A percentile compares a stretch with the other conserved stretches of the same genome.
Conservation (phyloP, 2,113 vertebrate genomes). For the Lucifuga dentata region DNA sequence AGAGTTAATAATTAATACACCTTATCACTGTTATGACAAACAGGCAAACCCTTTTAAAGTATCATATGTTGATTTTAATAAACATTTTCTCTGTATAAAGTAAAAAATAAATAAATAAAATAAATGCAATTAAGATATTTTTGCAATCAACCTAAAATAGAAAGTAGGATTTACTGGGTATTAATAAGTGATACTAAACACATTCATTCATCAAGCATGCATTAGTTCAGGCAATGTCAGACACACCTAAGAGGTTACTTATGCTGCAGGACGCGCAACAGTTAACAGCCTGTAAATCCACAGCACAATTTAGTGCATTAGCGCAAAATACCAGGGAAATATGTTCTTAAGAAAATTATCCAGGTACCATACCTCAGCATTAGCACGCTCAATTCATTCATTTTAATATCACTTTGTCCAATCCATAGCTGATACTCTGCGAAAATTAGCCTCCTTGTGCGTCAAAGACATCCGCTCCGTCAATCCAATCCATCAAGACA, state of each 20-base stretch:
- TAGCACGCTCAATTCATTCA: neutral
- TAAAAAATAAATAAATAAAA: no score
- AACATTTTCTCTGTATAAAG: neutral
- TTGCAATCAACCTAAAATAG: no score
- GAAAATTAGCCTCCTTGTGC: slow-evolving; percentile 31
- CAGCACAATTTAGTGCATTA: slow-evolving; percentile 3
- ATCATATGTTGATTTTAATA: neutral
- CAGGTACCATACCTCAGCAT: slow-evolving; percentile 43
- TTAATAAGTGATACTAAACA: neutral
- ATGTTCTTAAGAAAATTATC: neutral
- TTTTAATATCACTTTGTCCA: slow-evolving; percentile 21
- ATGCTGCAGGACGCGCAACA: slow-evolving; percentile 9
- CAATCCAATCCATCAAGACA: slow-evolving; percentile 51
- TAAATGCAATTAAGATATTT: no score
- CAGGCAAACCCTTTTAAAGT: neutral
- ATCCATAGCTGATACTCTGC: slow-evolving; percentile 33
- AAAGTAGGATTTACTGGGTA: no score
- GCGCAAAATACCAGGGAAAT: neutral
- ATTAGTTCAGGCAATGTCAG: neutral
- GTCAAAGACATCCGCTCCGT: slow-evolving; percentile 34
- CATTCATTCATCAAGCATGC: neutral
- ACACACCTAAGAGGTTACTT: neutral
- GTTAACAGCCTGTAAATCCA: no score
- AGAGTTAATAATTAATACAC: slow-evolving; percentile 32
- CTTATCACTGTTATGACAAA: slow-evolving; percentile 21